A percentile compares a stretch with the other conserved stretches of the same genome.
phyloP scores from a whole-genome alignment of 2,888 invertebrate species.

The Chironomus riparius region DNA sequence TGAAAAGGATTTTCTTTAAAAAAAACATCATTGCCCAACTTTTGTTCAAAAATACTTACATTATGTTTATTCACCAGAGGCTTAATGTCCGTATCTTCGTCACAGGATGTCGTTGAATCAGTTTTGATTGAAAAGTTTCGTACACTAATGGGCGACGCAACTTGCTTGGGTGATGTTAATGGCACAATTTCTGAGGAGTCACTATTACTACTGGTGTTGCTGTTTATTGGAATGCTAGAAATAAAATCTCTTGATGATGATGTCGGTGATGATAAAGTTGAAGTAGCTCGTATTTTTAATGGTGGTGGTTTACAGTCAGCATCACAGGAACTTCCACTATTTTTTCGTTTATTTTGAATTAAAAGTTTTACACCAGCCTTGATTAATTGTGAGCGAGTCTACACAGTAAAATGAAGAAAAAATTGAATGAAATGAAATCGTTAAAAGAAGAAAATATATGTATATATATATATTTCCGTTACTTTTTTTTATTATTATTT shows the following conservation, averaged over 20 bases:
- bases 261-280: constrained; percentile 33
- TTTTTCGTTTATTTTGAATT: constrained; percentile 79
- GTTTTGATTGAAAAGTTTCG: constrained; percentile 3
- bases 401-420: constrained; percentile 32
- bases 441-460: no score
- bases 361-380: constrained; percentile 84
- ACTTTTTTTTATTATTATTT: not conserved
- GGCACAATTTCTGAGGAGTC: no score
- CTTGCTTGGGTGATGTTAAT: constrained; percentile 35
- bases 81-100: constrained; percentile 53
- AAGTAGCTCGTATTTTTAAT: constrained; percentile 32
- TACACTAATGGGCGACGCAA: constrained; percentile 16
- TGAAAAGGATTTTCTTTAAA: no score
- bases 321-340: constrained; percentile 48
- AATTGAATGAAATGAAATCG: not conserved
- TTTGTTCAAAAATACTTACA: constrained; percentile 36
- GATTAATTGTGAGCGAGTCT: constrained; percentile 83
- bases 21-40: no score
- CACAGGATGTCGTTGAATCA: constrained; percentile 38
- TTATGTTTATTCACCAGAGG: constrained; percentile 47
- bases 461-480: constrained; percentile 12
- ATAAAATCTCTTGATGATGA: constrained; percentile 38
- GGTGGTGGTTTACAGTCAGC: constrained; percentile 42
- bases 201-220: no score
- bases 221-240: constrained; percentile 36